Conservation (phyloP, 2,888 invertebrate species). For the Loripinus fragilis region DNA sequence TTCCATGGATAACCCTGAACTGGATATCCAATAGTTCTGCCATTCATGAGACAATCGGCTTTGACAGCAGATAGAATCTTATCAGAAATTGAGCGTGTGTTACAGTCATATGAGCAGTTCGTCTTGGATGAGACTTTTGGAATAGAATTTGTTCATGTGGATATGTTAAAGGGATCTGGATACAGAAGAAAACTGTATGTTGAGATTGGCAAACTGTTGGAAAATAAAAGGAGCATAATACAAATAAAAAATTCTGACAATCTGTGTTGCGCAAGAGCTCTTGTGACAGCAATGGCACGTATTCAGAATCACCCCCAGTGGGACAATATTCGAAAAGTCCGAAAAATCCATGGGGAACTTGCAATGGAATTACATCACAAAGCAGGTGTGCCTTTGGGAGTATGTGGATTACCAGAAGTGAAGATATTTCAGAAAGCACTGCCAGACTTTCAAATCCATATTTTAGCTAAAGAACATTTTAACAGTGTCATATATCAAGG, state of each 20-base stretch:
- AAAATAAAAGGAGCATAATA: slow-evolving; percentile 18
- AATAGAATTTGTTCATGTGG: slow-evolving; percentile 22
- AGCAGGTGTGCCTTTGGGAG: background rate
- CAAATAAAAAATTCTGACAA: slow-evolving; percentile 23
- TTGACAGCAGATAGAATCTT: slow-evolving; percentile 25
- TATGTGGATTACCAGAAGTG: slow-evolving; percentile 34
- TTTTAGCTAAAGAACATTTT: slow-evolving; percentile 42
- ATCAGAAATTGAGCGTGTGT: slow-evolving; percentile 36
- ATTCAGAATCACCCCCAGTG: slow-evolving; percentile 26
- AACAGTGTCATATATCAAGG: slow-evolving; percentile 42
- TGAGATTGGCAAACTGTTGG: slow-evolving; percentile 4
- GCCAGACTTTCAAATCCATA: slow-evolving; percentile 38
- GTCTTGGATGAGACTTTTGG: too few relatives aligned
- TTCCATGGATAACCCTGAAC: slow-evolving; percentile 22
- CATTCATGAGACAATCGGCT: slow-evolving; percentile 22
- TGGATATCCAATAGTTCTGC: slow-evolving; percentile 32
- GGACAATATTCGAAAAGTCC: slow-evolving; percentile 15
- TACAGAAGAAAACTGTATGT: slow-evolving; percentile 7
- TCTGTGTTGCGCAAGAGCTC: slow-evolving; percentile 17
- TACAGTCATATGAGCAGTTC: slow-evolving; percentile 41
- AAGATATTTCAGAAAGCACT: slow-evolving; percentile 38
- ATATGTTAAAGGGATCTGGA: background rate
- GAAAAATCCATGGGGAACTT: background rate
- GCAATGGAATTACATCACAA: background rate
- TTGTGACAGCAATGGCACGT: slow-evolving; percentile 26